Evolutionary conservation across 2,113 vertebrate genomes (phyloP).

Genomic region (Gobio gobio): DNA sequence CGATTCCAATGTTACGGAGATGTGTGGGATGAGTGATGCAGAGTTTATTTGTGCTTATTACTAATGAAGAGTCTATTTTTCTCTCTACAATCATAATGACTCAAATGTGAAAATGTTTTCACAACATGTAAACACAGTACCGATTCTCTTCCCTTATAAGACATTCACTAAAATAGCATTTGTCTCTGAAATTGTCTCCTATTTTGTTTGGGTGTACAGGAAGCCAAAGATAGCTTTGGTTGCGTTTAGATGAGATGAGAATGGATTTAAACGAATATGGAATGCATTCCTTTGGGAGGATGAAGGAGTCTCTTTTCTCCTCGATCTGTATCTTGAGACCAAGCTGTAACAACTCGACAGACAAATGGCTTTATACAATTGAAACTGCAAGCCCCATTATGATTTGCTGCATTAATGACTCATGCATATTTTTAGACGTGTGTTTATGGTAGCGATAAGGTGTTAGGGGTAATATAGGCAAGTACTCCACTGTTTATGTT

Average conservation of each 20-base stretch:
- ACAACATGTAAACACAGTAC: background rate
- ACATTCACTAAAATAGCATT: constrained; percentile 32
- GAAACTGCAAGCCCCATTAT: background rate
- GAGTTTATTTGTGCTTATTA: background rate
- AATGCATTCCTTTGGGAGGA: constrained; percentile 47
- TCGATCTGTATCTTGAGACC: constrained; percentile 1
- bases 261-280: constrained; percentile 47
- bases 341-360: background rate
- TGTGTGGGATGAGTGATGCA: background rate
- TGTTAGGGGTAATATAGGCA: background rate
- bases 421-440: constrained; percentile 6
- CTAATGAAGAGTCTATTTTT: background rate
- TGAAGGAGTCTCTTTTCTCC: constrained; percentile 26
- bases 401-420: constrained; percentile 15
- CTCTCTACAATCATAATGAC: background rate
- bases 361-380: constrained; percentile 6
- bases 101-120: constrained; percentile 3
- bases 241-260: constrained; percentile 34
- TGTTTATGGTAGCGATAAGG: constrained; percentile 12
- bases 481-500: background rate
- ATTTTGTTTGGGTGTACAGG: constrained; percentile 43
- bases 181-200: constrained; percentile 22
- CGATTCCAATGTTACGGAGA: background rate
- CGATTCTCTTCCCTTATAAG: constrained; percentile 29
- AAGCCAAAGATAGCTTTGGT: constrained; percentile 41